A percentile compares a stretch with the other conserved stretches of the same genome.
phyloP scores from a whole-genome alignment of 2,888 invertebrate genomes.

The Euspilapteryx auroguttella region DNA sequence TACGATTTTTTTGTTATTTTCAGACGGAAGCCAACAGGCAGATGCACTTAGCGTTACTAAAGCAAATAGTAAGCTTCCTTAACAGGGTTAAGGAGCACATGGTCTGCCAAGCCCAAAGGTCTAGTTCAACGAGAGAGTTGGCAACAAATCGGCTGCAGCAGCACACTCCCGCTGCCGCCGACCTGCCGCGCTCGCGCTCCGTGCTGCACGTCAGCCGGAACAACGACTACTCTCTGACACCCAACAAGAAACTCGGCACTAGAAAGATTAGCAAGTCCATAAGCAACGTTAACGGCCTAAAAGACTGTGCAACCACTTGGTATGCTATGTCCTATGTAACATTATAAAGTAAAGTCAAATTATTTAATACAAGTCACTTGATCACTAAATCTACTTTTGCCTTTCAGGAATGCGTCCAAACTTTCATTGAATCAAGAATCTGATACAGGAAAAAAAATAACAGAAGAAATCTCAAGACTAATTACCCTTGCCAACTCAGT shows the following conservation, averaged over 20 bases:
- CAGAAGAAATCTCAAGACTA: constrained; percentile 44
- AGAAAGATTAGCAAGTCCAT: constrained; percentile 50
- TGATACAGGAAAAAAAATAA: constrained; percentile 30
- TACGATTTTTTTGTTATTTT: no score
- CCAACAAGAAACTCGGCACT: constrained; percentile 30
- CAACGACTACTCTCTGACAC: constrained; percentile 22
- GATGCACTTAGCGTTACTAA: constrained; percentile 74
- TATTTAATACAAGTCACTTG: no score
- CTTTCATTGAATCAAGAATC: constrained; percentile 28
- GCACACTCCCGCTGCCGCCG: constrained; percentile 22
- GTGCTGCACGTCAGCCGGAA: constrained; percentile 41
- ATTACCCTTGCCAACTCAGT: constrained; percentile 54
- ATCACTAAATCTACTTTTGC: no score
- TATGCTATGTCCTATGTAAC: constrained; percentile 14
- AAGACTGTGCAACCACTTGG: constrained; percentile 29
- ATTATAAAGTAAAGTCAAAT: not conserved
- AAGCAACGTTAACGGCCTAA: constrained; percentile 40
- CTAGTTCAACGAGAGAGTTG: constrained; percentile 15
- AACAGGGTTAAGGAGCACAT: constrained; percentile 70
- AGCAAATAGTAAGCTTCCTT: constrained; percentile 69
- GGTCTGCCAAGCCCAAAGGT: constrained; percentile 32
- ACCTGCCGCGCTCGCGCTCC: constrained; percentile 41
- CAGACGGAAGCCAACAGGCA: constrained; percentile 72
- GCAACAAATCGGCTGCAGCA: constrained; percentile 14
- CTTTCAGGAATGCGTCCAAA: constrained; percentile 43